Evolutionary conservation across 30 jellyfish, hydroid and myxozoan genomes (phyloP).

Genomic region (Chironex yamaguchii): DNA sequence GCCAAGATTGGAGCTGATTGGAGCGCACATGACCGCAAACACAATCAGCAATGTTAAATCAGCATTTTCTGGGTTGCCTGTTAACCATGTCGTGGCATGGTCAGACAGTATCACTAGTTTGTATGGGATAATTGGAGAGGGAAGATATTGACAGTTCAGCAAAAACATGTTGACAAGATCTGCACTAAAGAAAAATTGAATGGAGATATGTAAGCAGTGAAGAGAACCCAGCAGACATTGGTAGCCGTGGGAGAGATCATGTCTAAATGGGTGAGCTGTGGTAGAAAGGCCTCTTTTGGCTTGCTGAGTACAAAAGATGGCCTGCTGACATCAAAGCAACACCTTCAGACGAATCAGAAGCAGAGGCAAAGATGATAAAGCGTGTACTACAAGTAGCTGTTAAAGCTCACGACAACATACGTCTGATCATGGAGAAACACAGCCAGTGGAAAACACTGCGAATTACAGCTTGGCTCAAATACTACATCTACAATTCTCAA

Average conservation of each 20-base stretch:
- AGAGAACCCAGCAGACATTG: constrained; percentile 64
- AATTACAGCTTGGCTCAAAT: constrained; percentile 63
- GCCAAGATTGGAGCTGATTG: too few species aligned
- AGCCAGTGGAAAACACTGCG: constrained; percentile 24
- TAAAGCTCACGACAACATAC: neutral
- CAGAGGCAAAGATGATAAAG: constrained; percentile 21
- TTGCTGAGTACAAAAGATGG: neutral
- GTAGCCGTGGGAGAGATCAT: constrained; percentile 17
- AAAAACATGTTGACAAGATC: constrained; percentile 33
- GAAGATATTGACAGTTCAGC: too few species aligned
- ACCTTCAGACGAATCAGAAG: neutral
- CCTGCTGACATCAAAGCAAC: constrained; percentile 8
- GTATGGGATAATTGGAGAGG: too few species aligned
- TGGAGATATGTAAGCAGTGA: constrained; percentile 49
- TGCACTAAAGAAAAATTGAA: constrained; percentile 20
- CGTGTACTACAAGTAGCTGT: constrained; percentile 14
- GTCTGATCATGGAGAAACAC: neutral
- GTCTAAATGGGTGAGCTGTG: constrained; percentile 1
- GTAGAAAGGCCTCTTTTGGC: constrained; percentile 26
- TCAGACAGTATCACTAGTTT: too few species aligned
- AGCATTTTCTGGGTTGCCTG: too few species aligned
- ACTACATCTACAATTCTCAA: constrained; percentile 27
- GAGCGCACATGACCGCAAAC: too few species aligned
- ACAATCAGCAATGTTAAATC: too few species aligned
- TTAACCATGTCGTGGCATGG: too few species aligned